Base-by-base conservation (phyloP, 2,113 vertebrate genomes). In the Orcinus orca region DNA sequence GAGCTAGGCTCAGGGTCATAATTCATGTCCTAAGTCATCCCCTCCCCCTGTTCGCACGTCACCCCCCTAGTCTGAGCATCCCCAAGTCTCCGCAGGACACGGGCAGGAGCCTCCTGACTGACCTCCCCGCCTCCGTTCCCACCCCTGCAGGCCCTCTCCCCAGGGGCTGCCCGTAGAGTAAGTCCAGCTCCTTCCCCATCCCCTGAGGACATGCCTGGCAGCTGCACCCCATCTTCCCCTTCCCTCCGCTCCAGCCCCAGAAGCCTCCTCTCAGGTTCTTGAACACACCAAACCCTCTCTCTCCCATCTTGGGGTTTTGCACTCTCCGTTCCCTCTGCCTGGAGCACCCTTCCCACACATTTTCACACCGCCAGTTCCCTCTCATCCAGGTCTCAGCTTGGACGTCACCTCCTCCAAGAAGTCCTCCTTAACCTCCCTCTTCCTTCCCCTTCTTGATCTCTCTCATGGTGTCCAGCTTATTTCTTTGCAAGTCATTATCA, bases 211-310 rank as follows among this genome's bases (percentile, higher is more conserved):
- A 36, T 60, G 17, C 36, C 76, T 62, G n/a, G 14, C n/a, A 31
- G 33, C 50, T 20, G 2, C 23, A 9, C 6, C 4, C 6, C 0
- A 0, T 9, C 4, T 83, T 31, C 17, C 55, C 29, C 2, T 8
- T 80, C 36, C 21, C 6, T 23, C 76, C n/a, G 26, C 23, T 31
- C 9, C 0, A 3, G 12, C 33, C 23, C 58, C n/a, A 65, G 55
- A 14, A 47, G 73, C 25, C 26, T 47, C 25, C 53, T 70, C 14
- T n/a, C 23, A 6, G 31, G 29, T n/a, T 95, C 70, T 83, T 8
- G 41, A 88, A 87, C 6, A 82, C 18, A 60, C n/a, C 25, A 6
- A 12, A 8, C 2, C 36, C 77, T 71, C 36, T 41, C 70, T 71
- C 36, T 41, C 18, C 41, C 5, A 6, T 20, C 41, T 44, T 2